Base-by-base conservation (phyloP, 2,113 vertebrate genomes). In the Hepsetus odoe region DNA sequence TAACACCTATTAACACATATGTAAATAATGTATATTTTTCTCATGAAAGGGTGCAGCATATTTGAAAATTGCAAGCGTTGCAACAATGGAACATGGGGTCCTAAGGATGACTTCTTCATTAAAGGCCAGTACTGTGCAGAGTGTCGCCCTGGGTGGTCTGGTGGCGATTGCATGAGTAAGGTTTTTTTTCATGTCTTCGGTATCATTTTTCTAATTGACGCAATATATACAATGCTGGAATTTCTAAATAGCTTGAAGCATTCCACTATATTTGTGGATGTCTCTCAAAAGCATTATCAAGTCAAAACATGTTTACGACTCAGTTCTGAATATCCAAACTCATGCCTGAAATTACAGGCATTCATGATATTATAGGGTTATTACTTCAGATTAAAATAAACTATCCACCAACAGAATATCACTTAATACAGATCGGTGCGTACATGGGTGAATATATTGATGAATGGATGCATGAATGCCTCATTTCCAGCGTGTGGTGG, bases 61-160 rank as follows among this genome's bases (percentile, higher is more conserved):
- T 99, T 98, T 88, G 97, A 99, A 82, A 99, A 99, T 92, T 99
- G 98, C 84, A 99, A 96, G 87, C 92, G 93, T 30, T 99, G 98
- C 83, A 93, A 94, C 80, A 99, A 99, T 0, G 98, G 98, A 49
- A 98, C 98, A 0, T 99, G 98, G 98, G 94, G 93, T 14, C 93
- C 94, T 0, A 91, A 93, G 26, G 98, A 99, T 0, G 93, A 98
- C 89, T 99, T 99, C 90, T 99, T 98, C 11, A 89, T 98, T 86
- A 95, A 87, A 61, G 97, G 97, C 0, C 86, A 93, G 83, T 99
- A 96, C 92, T 99, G 98, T 4, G 88, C 95, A 0, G 95, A 96
- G 84, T 99, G 98, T 88, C 94, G 95, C 38, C 93, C 94, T 0
- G 98, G 98, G 87, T 99, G 98, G 98, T 96, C 97, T 0, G 98